Evolutionary conservation across 1,140 invertebrate genomes (phyloP), one percentile per base, ranked within the genome.

Genomic region (Bathynomus jamesi): DNA sequence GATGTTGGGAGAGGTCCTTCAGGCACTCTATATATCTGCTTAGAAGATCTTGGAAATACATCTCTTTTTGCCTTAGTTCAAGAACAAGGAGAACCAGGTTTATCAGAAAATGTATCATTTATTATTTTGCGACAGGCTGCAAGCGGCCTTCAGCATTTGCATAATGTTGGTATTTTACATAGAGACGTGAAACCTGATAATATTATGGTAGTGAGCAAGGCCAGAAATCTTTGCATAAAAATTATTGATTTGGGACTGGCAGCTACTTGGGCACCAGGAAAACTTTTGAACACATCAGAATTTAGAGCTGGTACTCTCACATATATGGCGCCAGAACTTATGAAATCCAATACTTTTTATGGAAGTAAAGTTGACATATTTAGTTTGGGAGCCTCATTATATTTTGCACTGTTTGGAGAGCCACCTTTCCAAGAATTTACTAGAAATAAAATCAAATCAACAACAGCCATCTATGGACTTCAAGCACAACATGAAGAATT

Each of bases 111-210:
- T 31, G 29, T 69, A n/a, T 53, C 61, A 11, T 30, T 30, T 28
- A 61, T 53, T 21, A 61, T 69, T 28, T 28, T 61, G 29, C 28
- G 31, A n/a, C 67, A 69, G 17, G 61, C 61, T 27, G 30, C 53
- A 17, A 61, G 67, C 21, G 67, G 46, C 30, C 30, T 69, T 11
- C 17, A 61, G 25, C 61, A 69, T 69, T 61, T 69, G 21, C 67
- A 69, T 69, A 27, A 53, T n/a, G 29, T 53, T 4, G 27, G 28
- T 8, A 61, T 69, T 61, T 61, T 69, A 25, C 67, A 69, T 61
- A 60, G 67, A 61, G 67, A 69, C 25, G 67, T 69, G 8, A 69
- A 69, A 25, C 67, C 67, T 25, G 67, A 69, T n/a, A 69, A 69
- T 28, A 69, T 69, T n/a, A 69, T 69, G 67, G 53, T 69, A 0